A percentile compares a stretch with the other conserved stretches of the same genome.
Conservation (phyloP, 2,113 vertebrate species). For the Salvelinus fontinalis region DNA sequence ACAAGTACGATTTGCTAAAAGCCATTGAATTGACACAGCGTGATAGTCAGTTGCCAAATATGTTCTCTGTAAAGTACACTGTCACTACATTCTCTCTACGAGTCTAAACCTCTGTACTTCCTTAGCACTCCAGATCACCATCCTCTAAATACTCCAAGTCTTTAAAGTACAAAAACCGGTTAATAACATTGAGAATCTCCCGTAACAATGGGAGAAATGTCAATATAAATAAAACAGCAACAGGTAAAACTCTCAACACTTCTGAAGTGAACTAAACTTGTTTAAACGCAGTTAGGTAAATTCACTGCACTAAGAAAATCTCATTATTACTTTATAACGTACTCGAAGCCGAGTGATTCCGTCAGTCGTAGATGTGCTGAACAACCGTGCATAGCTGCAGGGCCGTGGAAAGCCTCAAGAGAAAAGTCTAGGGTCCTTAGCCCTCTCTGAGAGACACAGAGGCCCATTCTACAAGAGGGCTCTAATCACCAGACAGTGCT, state of each 20-base stretch:
- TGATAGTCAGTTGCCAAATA: background rate
- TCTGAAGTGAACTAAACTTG: constrained; percentile 66
- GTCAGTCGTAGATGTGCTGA: constrained; percentile 29
- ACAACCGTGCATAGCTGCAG: constrained; percentile 62
- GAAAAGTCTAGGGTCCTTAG: constrained; percentile 25
- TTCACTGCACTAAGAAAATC: constrained; percentile 44
- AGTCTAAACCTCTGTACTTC: constrained; percentile 5
- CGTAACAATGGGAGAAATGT: constrained; percentile 34
- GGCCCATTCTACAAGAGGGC: constrained; percentile 1
- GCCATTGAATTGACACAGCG: too few species aligned
- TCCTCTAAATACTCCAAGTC: background rate
- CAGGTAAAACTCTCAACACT: constrained; percentile 51
- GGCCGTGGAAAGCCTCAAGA: constrained; percentile 39
- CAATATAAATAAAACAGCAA: constrained; percentile 30
- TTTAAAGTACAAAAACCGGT: constrained; percentile 22
- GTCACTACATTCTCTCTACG: background rate
- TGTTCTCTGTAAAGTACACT: background rate
- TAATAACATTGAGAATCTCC: constrained; percentile 37
- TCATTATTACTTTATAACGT: constrained; percentile 33
- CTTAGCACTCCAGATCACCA: constrained; percentile 6
- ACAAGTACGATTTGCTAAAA: too few species aligned
- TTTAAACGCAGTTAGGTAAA: constrained; percentile 41
- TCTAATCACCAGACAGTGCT: constrained; percentile 27
- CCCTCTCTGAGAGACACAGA: constrained; percentile 16
- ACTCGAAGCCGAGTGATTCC: constrained; percentile 16